Evolutionary conservation across 2,797 vertebrate species (phyloP).

Genomic region (Potorous gilbertii): DNA sequence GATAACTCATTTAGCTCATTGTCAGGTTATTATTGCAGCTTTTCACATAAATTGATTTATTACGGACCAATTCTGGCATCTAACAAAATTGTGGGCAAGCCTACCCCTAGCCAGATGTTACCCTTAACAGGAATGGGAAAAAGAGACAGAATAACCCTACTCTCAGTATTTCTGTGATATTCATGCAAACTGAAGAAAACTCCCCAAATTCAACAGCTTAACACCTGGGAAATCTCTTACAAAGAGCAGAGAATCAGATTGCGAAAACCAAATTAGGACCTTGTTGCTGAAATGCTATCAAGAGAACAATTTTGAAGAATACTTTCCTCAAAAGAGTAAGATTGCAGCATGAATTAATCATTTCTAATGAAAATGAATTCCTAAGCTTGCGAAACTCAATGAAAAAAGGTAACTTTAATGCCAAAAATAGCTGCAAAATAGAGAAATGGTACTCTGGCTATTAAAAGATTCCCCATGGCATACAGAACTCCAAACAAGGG

Average conservation of each 20-base stretch:
- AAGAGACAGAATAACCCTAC: background rate
- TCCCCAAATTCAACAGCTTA: background rate
- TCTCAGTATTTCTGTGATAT: background rate
- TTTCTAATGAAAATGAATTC: background rate
- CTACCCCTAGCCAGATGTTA: background rate
- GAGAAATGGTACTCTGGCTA: background rate
- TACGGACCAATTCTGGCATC: background rate
- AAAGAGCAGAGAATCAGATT: background rate
- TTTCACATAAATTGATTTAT: background rate
- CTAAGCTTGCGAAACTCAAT: background rate
- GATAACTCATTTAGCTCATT: background rate
- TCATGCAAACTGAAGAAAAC: background rate
- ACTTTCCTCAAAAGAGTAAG: background rate
- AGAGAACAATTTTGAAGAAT: background rate
- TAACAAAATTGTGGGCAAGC: background rate
- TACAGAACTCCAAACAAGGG: background rate
- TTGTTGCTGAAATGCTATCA: background rate
- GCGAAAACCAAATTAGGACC: background rate
- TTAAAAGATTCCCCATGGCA: background rate
- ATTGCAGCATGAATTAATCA: background rate
- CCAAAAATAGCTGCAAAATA: background rate
- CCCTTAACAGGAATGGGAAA: background rate
- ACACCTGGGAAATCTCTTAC: background rate
- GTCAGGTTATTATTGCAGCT: background rate
- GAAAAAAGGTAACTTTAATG: background rate